These are phyloP conservation scores for Crematogaster levior DNA, from an alignment of 2,888 invertebrate genomes.

Conservation along the genomic window DNA sequence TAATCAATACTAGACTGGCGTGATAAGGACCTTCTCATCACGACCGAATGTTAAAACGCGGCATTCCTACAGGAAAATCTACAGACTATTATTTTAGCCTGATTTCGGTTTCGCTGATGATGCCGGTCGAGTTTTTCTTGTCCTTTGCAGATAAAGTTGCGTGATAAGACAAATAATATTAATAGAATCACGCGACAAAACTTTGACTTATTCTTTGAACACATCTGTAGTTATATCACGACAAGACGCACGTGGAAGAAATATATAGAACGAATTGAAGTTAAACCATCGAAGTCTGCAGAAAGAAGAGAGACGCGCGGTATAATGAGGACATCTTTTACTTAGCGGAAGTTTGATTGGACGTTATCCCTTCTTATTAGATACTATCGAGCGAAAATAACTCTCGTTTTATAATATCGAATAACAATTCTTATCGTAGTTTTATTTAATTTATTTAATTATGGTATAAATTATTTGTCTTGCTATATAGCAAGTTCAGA, in stretches of 20 bases:
- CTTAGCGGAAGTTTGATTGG: background rate
- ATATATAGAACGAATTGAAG: background rate
- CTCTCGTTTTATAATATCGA: background rate
- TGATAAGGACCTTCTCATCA: constrained; percentile 57
- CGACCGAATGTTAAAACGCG: constrained; percentile 49
- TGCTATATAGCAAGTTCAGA: background rate
- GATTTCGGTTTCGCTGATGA: constrained; percentile 59
- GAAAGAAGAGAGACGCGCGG: no score
- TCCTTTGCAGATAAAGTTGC: constrained; percentile 38
- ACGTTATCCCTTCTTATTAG: background rate
- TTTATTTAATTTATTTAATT: background rate
- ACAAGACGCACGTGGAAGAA: background rate
- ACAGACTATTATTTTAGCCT: constrained; percentile 51
- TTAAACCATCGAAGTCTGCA: background rate
- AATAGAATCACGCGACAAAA: constrained; percentile 35
- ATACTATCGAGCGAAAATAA: background rate
- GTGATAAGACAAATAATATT: constrained; percentile 54
- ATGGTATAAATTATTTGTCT: background rate
- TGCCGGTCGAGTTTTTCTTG: background rate
- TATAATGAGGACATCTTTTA: background rate
- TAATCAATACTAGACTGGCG: constrained; percentile 51
- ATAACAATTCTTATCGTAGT: background rate
- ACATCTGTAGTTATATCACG: background rate
- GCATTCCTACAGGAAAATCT: constrained; percentile 47
- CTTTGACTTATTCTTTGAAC: constrained; percentile 29